Conservation (phyloP, 2,113 vertebrate species). For the Mus musculus region GRCm39 chr17:57654501-57655000, state of each 20-base stretch:
- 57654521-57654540: background rate
- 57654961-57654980: background rate
- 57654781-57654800: background rate
- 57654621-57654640: too few relatives aligned
- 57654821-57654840: background rate
- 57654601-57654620: background rate
- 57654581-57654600: background rate
- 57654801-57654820: background rate
- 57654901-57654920: background rate
- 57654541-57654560: too few relatives aligned
- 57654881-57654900: too few relatives aligned
- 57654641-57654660: too few relatives aligned
- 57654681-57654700: background rate
- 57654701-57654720: background rate
- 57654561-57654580: background rate
- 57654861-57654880: accelerated
- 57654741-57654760: background rate
- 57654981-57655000: background rate
- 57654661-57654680: background rate
- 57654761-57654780: background rate
- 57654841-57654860: background rate
- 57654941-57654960: background rate
- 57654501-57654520: background rate
- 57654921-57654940: background rate
- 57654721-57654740: background rate